Base-by-base conservation (phyloP, 2,888 invertebrate species). In the Galeruca laticollis region DNA sequence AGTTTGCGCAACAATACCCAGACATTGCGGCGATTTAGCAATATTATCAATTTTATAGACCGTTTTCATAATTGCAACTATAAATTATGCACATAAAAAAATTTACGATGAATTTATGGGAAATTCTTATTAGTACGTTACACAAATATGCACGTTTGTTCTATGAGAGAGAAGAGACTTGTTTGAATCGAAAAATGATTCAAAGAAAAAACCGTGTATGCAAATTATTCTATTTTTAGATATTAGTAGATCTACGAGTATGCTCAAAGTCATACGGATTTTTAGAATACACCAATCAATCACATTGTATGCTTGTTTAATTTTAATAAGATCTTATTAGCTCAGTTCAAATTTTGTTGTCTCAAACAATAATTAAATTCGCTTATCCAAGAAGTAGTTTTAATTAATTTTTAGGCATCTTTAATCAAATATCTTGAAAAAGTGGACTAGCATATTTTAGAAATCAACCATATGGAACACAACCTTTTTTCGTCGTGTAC, bases 1-100 rank as follows among this genome's bases (percentile, higher is more conserved):
- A 15, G 31, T 56, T 66, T 66, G 31, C 66, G 66, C 15, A 66
- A 66, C 31, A 18, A 40, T 65, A 59, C n/a, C 40, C 65, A n/a
- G 51, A 49, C 43, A 11, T n/a, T 33, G 49, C 20, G 18, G 47
- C 13, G 49, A 59, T 49, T 59, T 49, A 54, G 8, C 37, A 11
- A 65, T 33, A 49, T 49, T 59, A 35, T 59, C 26, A 57, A 11
- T 31, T 15, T 21, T 33, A 57, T 15, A 33, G 56, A 33, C 18
- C 59, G 37, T 37, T 66, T 66, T 60, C 51, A 66, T 21, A 37
- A 47, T 33, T 33, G 43, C 56, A 51, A 31, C 51, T 35, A 51
- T 51, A 59, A 59, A 66, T 59, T 63, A 63, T 59, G 49, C 26
- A 51, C 9, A 21, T 8, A 10, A 2, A 26, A 66, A 51, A 66